phyloP scores from a whole-genome alignment of 2,888 invertebrate species.

The Eulithis testata region DNA sequence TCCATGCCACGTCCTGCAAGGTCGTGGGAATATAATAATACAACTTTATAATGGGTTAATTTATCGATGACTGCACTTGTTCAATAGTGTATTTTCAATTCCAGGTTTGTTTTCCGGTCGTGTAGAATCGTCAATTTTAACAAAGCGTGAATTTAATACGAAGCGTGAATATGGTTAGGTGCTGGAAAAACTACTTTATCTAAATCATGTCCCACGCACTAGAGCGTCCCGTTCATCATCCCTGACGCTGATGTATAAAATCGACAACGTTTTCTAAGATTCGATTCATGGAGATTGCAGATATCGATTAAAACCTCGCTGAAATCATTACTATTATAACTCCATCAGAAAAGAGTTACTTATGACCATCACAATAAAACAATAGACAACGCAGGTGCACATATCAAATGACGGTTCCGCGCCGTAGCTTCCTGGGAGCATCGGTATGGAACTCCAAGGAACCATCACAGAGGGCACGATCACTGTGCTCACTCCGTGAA shows the following conservation, averaged over 20 bases:
- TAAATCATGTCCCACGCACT: no score
- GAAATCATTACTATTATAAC: no score
- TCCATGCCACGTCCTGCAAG: slow-evolving; percentile 46
- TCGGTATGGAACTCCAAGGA: slow-evolving; percentile 45
- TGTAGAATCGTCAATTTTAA: no score
- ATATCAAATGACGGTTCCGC: slow-evolving; percentile 35
- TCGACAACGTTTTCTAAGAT: no score
- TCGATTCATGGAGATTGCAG: no score
- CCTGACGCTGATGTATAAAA: no score
- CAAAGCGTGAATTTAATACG: no score
- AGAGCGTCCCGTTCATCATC: no score
- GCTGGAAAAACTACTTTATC: no score
- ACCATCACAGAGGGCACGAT: slow-evolving; percentile 45
- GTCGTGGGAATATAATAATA: slow-evolving; percentile 48
- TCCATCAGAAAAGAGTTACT: background rate
- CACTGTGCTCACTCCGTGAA: slow-evolving; percentile 63
- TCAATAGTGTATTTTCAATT: slow-evolving; percentile 1
- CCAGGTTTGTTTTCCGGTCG: background rate
- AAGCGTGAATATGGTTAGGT: no score
- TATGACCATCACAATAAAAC: slow-evolving; percentile 17
- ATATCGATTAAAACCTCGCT: no score
- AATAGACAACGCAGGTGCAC: slow-evolving; percentile 35
- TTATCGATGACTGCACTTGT: slow-evolving; percentile 20
- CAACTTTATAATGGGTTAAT: slow-evolving; percentile 16
- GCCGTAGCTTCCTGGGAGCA: slow-evolving; percentile 24